A percentile compares a stretch with the other conserved stretches of the same genome.
These are phyloP conservation scores for Caenorhabditis auriculariae DNA, from an alignment of 2,888 invertebrate genomes.

Conservation along the genomic window DNA sequence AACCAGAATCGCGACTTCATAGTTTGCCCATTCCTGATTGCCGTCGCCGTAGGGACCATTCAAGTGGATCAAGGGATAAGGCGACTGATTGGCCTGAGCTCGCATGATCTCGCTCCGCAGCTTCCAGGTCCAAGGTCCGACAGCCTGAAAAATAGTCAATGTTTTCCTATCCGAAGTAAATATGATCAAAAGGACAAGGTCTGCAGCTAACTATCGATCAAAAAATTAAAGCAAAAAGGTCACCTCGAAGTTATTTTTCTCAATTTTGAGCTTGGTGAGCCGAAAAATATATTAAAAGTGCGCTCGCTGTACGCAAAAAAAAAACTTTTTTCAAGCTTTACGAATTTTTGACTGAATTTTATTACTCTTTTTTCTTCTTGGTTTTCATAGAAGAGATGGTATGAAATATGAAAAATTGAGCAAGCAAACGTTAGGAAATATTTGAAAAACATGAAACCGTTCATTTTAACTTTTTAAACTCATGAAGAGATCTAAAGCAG, in stretches of 20 bases:
- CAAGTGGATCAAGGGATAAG: constrained; percentile 69
- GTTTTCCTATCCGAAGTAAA: no score
- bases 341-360: neutral
- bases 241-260: no score
- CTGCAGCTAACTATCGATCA: no score
- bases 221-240: no score
- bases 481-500: no score
- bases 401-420: no score
- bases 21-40: constrained; percentile 84
- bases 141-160: constrained; percentile 35
- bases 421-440: no score
- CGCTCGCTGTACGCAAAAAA: neutral
- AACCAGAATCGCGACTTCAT: constrained; percentile 90
- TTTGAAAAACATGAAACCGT: neutral
- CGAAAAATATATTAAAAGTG: neutral
- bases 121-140: constrained; percentile 92
- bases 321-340: neutral
- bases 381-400: no score
- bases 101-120: constrained; percentile 72
- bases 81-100: constrained; percentile 39
- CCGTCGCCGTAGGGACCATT: constrained; percentile 96
- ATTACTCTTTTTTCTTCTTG: neutral
- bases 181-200: no score
- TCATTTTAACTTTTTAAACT: neutral
- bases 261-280: neutral